phyloP scores from a whole-genome alignment of 2,888 invertebrate species.

The Drosophila formosana region DNA sequence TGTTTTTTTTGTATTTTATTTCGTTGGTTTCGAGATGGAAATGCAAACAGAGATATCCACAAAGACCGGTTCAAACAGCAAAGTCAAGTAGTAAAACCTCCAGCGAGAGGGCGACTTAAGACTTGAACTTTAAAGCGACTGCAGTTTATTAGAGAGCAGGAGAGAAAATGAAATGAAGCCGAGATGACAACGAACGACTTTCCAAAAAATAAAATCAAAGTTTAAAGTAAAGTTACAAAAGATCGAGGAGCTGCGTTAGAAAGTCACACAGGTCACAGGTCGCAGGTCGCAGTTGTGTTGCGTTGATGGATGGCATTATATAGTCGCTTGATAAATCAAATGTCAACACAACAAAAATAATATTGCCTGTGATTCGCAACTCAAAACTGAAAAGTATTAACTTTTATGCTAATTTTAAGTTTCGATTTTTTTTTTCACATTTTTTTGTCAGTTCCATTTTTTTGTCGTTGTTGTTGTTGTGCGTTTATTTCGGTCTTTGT shows the following conservation, averaged over 20 bases:
- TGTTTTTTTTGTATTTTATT: neutral
- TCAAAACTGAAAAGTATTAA: constrained; percentile 2
- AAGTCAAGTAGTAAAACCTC: constrained; percentile 16
- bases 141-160: constrained; percentile 1
- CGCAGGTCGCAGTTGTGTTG: too few relatives aligned
- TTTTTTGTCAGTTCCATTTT: constrained; percentile 25
- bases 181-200: constrained; percentile 10
- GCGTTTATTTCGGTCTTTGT: constrained; percentile 23
- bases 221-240: constrained; percentile 6
- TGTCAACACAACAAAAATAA: neutral
- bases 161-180: neutral
- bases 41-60: constrained; percentile 14
- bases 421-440: constrained; percentile 3
- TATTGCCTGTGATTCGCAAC: constrained; percentile 3
- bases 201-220: constrained; percentile 15
- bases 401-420: constrained; percentile 60
- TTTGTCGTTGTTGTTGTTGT: neutral
- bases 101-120: constrained; percentile 8
- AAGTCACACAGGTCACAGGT: neutral
- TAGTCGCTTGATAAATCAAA: neutral
- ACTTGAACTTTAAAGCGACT: constrained; percentile 4
- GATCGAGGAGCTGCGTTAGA: neutral
- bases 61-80: constrained; percentile 29
- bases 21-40: constrained; percentile 13
- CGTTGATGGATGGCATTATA: neutral